Evolutionary conservation across 2,113 vertebrate species (phyloP).

Genomic region (Cricetomys ansorgei): DNA sequence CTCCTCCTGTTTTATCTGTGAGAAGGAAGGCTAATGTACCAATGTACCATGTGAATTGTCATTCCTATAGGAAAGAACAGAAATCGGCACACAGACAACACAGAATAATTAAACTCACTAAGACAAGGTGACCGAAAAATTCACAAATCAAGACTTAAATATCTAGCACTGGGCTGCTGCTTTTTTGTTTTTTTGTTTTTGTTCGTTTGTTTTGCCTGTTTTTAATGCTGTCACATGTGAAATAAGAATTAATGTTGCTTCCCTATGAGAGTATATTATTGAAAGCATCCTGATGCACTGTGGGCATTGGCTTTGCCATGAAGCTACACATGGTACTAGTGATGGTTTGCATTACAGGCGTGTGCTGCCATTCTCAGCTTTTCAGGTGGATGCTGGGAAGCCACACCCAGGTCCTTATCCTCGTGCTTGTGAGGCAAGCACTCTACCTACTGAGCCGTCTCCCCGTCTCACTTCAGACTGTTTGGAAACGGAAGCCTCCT

Average conservation of each 20-base stretch:
- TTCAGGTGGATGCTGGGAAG: not conserved
- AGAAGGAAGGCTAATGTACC: not conserved
- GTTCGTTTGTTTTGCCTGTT: not conserved
- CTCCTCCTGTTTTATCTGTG: not conserved
- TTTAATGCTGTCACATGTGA: not conserved
- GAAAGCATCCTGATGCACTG: not conserved
- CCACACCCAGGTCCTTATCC: not conserved
- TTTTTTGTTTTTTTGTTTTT: accelerated
- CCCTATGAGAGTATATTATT: too few relatives aligned
- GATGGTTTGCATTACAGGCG: not conserved
- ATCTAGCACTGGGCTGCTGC: not conserved
- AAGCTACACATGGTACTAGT: not conserved
- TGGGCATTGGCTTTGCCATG: not conserved
- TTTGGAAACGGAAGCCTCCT: not conserved
- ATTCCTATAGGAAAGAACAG: not conserved
- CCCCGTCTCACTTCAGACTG: not conserved
- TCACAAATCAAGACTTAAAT: not conserved
- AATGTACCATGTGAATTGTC: not conserved
- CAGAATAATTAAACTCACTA: not conserved
- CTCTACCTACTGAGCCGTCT: not conserved
- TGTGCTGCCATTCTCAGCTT: not conserved
- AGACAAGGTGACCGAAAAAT: not conserved
- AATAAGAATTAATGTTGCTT: not conserved
- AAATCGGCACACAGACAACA: not conserved
- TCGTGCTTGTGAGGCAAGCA: not conserved